Base-by-base conservation (phyloP, 2,113 vertebrate genomes). In the Crotalus horridus region DNA sequence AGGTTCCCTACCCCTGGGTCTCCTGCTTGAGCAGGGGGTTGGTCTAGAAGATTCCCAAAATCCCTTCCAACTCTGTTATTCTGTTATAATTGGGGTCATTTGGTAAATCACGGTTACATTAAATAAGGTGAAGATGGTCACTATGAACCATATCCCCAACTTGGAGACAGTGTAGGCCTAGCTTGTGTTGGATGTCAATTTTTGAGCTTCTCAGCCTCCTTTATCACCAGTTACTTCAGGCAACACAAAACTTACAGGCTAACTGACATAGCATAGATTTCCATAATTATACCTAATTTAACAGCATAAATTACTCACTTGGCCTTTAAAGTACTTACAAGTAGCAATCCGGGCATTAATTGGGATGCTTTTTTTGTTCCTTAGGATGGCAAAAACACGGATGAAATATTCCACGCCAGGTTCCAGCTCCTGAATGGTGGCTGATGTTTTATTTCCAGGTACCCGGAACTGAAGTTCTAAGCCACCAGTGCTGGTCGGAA, bases 381-480 rank as follows among this genome's bases (percentile, higher is more conserved):
- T 99, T 6, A 99, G 98, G 94, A 99, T 96, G 90, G 99, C 99
- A 39, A 98, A 99, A 53, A 99, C 99, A 0, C 98, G 99, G 96
- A 99, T 98, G 3, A 99, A 98, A 87, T 99, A 99, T 95, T 99
- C 99, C 7, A 99, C 98, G 0, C 99, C 99, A 0, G 99, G 99
- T 95, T 99, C 99, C 53, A 99, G 97, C 94, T 99, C 99, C 2
- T 55, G 96, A 92, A 99, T 97, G 23, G 98, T 99, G 95, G 99
- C 96, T 4, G 97, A 97, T 1, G 98, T 98, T 95, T 98, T 97
- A 96, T 99, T 98, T 43, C 99, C 99, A 15, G 99, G 97, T 1
- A 99, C 99, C 0, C 97, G 97, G 95, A 99, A 98, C 92, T 99
- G 98, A 96, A 99, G 96, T 94, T 99, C 98, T 93, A 99, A 96